Conservation (phyloP, 2,888 invertebrate genomes). For the Rhagium mordax region DNA sequence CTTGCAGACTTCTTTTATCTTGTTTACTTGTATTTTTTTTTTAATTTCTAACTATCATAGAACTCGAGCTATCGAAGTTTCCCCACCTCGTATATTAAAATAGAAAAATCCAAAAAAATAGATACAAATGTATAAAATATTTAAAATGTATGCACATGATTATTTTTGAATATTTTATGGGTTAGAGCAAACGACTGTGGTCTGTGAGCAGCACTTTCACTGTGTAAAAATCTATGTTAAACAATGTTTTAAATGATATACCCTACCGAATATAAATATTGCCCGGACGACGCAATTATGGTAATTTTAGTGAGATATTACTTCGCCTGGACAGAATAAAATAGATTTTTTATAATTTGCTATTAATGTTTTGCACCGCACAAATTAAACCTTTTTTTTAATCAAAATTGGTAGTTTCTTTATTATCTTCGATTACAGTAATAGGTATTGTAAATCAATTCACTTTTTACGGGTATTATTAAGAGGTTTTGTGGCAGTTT, state of each 20-base stretch:
- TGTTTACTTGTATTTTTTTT: too few species aligned
- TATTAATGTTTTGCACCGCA: background rate
- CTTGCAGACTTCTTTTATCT: too few species aligned
- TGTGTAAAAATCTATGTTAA: too few species aligned
- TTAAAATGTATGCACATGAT: too few species aligned
- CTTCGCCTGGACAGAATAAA: background rate
- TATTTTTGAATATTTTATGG: too few species aligned
- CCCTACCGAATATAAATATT: background rate
- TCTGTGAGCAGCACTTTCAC: too few species aligned
- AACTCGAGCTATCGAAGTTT: too few species aligned
- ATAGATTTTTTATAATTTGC: background rate
- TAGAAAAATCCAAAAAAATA: too few species aligned
- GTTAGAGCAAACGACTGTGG: too few species aligned
- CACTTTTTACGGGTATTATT: slow-evolving; percentile 20
- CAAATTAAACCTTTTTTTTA: background rate
- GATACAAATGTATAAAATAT: too few species aligned
- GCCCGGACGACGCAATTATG: background rate
- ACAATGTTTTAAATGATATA: background rate
- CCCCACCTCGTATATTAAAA: too few species aligned
- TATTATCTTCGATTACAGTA: slow-evolving; percentile 14
- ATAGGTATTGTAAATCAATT: slow-evolving; percentile 10
- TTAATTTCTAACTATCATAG: too few species aligned
- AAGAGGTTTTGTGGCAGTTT: slow-evolving; percentile 28
- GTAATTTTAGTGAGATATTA: background rate
- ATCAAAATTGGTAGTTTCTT: background rate